A percentile compares a stretch with the other conserved stretches of the same genome.
Evolutionary conservation across 2,797 vertebrate genomes (phyloP).

Genomic region (Limnodromus scolopaceus): DNA sequence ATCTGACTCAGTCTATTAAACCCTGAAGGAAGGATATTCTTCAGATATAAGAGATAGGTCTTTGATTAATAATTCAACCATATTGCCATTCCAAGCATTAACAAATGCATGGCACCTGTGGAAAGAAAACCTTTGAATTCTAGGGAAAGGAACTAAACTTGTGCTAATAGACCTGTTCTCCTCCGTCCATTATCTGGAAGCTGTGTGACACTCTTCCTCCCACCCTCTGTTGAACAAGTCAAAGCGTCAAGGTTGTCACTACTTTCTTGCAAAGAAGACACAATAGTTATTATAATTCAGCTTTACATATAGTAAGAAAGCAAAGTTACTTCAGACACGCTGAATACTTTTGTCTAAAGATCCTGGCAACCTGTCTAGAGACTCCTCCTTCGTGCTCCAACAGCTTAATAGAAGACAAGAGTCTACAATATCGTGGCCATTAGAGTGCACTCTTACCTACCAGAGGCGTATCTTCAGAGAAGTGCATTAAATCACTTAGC

Average conservation of each 20-base stretch:
- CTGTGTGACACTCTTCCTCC: background rate
- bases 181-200: background rate
- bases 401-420: background rate
- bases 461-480: background rate
- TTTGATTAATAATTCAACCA: conserved; percentile 86
- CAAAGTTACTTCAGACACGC: conserved; percentile 38
- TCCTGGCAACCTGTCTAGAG: background rate
- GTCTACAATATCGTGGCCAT: background rate
- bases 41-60: conserved; percentile 81
- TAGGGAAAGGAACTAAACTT: conserved; percentile 29
- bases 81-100: conserved; percentile 79
- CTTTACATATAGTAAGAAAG: conserved; percentile 30
- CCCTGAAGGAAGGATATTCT: conserved; percentile 83
- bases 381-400: background rate
- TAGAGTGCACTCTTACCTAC: background rate
- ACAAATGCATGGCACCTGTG: conserved; percentile 68
- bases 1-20: conserved; percentile 84
- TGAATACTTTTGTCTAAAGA: conserved; percentile 29
- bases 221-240: conserved; percentile 5
- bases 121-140: conserved; percentile 70
- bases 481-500: background rate
- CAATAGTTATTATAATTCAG: conserved; percentile 21
- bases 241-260: conserved; percentile 1
- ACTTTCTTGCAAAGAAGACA: conserved; percentile 1
- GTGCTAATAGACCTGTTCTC: conserved; percentile 12